A percentile compares a stretch with the other conserved stretches of the same genome.
Evolutionary conservation across 2,888 invertebrate species (phyloP).

Genomic region (Barypeithes pellucidus): DNA sequence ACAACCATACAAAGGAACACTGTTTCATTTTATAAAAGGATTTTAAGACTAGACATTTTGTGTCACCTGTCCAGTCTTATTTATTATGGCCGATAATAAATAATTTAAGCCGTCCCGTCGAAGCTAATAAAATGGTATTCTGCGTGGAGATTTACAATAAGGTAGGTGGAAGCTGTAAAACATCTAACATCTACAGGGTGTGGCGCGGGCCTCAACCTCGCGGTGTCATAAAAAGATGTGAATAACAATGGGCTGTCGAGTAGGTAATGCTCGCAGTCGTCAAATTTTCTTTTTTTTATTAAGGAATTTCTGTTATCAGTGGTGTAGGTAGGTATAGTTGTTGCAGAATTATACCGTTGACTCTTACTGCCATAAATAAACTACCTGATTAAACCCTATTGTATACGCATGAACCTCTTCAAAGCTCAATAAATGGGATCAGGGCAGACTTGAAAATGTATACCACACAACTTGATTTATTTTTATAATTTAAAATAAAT

Average conservation of each 20-base stretch:
- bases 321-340: constrained; percentile 25
- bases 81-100: constrained; percentile 49
- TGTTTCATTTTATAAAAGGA: constrained; percentile 29
- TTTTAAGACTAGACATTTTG: constrained; percentile 36
- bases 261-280: constrained; percentile 38
- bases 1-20: constrained; percentile 5
- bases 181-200: constrained; percentile 50
- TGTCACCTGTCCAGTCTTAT: constrained; percentile 51
- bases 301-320: constrained; percentile 33
- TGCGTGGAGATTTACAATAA: constrained; percentile 43
- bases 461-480: too few species aligned
- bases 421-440: too few species aligned
- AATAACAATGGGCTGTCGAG: constrained; percentile 46
- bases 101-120: constrained; percentile 49
- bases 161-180: constrained; percentile 53
- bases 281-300: constrained; percentile 31
- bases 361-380: too few species aligned
- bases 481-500: too few species aligned
- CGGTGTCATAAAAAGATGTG: constrained; percentile 49
- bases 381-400: too few species aligned
- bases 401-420: too few species aligned
- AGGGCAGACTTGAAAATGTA: too few species aligned
- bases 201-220: constrained; percentile 38
- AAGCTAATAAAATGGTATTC: constrained; percentile 51
- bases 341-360: too few species aligned